Evolutionary conservation across 1,140 invertebrate genomes (phyloP).

Genomic region (Camponotus pennsylvanicus): DNA sequence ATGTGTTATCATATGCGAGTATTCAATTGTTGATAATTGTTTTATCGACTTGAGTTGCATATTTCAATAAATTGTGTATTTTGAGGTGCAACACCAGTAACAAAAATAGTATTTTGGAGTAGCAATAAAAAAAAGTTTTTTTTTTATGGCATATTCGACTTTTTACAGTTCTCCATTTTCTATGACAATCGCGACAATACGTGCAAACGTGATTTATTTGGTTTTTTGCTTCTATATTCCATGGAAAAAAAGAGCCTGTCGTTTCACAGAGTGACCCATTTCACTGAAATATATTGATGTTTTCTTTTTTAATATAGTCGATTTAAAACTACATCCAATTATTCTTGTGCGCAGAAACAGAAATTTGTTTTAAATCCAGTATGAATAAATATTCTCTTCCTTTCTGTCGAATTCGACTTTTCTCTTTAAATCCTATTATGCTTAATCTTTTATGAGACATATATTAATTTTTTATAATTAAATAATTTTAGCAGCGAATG

Average conservation of each 20-base stretch:
- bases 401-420: not conserved
- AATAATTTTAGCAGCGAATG: not conserved
- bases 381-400: not conserved
- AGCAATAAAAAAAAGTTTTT: not conserved
- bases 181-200: conserved; percentile 12
- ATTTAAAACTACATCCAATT: not conserved
- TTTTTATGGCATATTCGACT: conserved; percentile 25
- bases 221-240: conserved; percentile 3
- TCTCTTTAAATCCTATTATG: not conserved
- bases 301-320: conserved; percentile 22
- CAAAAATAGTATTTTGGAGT: conserved; percentile 17
- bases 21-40: not conserved
- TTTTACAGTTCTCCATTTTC: conserved; percentile 39
- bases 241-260: conserved; percentile 16
- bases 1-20: not conserved
- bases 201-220: conserved; percentile 31
- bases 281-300: conserved; percentile 44
- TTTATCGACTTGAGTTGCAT: conserved; percentile 21
- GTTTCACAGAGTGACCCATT: conserved; percentile 26
- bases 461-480: not conserved
- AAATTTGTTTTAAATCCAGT: conserved; percentile 9
- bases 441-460: not conserved
- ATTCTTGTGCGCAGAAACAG: conserved; percentile 10
- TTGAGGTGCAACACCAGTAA: conserved; percentile 14
- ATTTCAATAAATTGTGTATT: conserved; percentile 47